A percentile compares a stretch with the other conserved stretches of the same genome.
Conservation (phyloP, 2,113 vertebrate genomes). For the Triplophysa tibetana region DNA sequence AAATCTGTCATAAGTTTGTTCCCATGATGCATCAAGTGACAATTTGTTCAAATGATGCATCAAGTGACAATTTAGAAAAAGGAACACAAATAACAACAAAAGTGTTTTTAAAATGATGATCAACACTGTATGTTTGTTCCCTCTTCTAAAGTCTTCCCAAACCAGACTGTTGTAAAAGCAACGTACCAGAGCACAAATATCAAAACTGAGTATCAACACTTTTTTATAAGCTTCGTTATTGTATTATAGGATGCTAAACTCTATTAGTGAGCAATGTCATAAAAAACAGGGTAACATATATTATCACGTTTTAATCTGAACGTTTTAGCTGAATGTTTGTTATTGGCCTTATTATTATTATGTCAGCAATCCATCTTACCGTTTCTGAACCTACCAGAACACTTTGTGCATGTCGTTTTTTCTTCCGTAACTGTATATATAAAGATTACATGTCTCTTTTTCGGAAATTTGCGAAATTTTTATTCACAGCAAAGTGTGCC, state of each 20-base stretch:
- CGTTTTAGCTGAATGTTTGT: background rate
- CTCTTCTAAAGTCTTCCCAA: background rate
- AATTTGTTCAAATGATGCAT: background rate
- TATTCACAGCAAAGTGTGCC: background rate
- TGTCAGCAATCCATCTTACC: conserved; percentile 34
- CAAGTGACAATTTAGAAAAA: conserved; percentile 12
- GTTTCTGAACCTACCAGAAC: background rate
- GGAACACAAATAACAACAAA: background rate
- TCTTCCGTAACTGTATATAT: conserved; percentile 40
- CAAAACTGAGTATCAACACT: conserved; percentile 1
- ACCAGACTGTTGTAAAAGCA: background rate
- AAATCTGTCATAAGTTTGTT: background rate
- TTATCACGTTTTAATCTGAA: background rate
- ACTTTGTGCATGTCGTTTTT: conserved; percentile 11
- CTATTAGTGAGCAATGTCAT: background rate
- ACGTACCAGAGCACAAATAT: background rate
- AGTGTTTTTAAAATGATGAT: background rate
- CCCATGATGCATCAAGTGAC: background rate
- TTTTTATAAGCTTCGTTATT: background rate
- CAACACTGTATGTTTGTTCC: background rate
- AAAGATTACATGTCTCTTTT: conserved; percentile 11
- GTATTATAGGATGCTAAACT: background rate
- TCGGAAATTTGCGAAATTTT: background rate
- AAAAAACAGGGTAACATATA: background rate
- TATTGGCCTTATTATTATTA: conserved; percentile 1